Percentiles rank a stretch among this genome's conserved stretches.
Conservation (phyloP, 2,113 vertebrate species). For the Charadrius vociferus region DNA sequence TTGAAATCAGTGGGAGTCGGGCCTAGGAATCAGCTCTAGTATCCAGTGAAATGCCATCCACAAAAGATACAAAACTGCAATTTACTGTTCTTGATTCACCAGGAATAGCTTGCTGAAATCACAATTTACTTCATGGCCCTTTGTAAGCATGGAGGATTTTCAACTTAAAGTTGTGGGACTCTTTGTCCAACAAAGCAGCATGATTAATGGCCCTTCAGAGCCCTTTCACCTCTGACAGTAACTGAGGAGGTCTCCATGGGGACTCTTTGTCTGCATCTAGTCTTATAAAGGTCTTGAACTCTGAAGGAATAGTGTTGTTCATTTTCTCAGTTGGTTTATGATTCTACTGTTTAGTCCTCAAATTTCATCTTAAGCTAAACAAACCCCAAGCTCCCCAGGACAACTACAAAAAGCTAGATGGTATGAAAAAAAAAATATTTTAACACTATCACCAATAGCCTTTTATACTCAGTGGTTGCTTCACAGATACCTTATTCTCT, state of each 20-base stretch:
- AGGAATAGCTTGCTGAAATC: background rate
- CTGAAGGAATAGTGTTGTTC: background rate
- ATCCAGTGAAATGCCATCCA: background rate
- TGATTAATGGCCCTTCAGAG: background rate
- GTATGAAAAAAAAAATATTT: background rate
- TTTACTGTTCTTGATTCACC: background rate
- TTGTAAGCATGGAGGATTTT: background rate
- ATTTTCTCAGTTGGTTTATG: background rate
- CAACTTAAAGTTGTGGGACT: background rate
- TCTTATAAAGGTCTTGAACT: background rate
- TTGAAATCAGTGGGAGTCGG: background rate
- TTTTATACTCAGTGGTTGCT: background rate
- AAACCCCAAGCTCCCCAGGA: background rate
- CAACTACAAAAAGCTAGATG: background rate
- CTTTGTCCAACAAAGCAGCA: background rate
- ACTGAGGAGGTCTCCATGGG: background rate
- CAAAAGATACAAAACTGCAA: background rate
- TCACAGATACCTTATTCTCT: background rate
- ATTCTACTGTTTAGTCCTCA: background rate
- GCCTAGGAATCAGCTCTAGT: background rate
- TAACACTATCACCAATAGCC: rapidly evolving
- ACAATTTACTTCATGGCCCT: background rate
- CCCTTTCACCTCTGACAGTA: background rate
- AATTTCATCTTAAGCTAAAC: background rate
- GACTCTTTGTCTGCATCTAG: background rate